Percentiles rank a stretch among this genome's conserved stretches.
These are phyloP conservation scores for Aegithalos caudatus DNA, from an alignment of 2,113 vertebrate species.

Conservation along the genomic window DNA sequence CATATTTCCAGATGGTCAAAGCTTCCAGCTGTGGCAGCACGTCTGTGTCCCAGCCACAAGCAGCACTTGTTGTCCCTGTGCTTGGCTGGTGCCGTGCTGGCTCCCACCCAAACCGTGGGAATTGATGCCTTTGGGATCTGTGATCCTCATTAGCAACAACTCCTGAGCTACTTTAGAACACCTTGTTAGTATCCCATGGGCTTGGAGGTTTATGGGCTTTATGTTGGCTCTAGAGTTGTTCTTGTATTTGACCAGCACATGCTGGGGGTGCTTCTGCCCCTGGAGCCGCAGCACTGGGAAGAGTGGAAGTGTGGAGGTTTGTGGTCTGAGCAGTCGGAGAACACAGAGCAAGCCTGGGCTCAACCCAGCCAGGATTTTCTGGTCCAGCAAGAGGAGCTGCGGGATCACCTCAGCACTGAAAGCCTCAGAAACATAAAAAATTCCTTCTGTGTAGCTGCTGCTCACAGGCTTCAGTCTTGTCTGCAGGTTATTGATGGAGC, in stretches of 20 bases:
- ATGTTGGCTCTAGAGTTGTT: background rate
- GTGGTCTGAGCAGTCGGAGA: background rate
- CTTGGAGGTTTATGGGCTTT: background rate
- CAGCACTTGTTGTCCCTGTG: accelerated
- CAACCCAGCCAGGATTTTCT: background rate
- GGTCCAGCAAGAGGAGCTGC: background rate
- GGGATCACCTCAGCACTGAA: background rate
- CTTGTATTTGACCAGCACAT: background rate
- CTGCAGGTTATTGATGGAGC: background rate
- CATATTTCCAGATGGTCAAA: background rate
- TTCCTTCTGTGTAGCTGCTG: background rate
- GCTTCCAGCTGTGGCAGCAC: background rate
- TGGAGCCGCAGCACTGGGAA: background rate
- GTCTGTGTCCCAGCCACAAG: accelerated
- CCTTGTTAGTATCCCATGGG: background rate
- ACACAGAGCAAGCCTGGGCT: background rate
- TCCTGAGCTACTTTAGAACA: background rate
- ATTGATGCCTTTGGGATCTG: background rate
- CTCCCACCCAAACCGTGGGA: background rate
- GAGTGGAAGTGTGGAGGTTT: background rate
- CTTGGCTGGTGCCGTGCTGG: accelerated
- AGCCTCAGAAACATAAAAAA: background rate
- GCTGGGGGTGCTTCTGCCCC: background rate
- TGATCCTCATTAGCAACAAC: background rate
- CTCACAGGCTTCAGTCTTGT: background rate